Evolutionary conservation across 2,113 vertebrate genomes (phyloP).

Genomic region (Oreochromis spilurus): DNA sequence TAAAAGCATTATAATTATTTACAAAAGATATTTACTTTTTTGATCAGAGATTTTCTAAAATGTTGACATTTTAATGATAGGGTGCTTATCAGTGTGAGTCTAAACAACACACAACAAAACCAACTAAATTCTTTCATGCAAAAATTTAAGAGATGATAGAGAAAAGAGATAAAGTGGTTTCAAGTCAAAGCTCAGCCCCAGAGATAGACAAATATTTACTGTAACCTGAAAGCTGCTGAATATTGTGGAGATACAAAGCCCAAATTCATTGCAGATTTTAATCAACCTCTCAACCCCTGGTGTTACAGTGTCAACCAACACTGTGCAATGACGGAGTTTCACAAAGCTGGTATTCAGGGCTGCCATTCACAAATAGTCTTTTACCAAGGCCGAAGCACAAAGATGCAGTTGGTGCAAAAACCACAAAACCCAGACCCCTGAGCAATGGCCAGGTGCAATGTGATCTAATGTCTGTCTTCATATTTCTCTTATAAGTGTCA

Average conservation of each 20-base stretch:
- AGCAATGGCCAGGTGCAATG: slow-evolving; percentile 12
- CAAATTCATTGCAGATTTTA: slow-evolving; percentile 27
- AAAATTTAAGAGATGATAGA: slow-evolving; percentile 19
- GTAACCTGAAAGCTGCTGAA: background rate
- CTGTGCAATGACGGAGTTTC: background rate
- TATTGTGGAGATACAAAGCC: background rate
- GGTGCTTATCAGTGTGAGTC: background rate
- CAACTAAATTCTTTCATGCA: background rate
- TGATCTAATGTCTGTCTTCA: slow-evolving; percentile 38
- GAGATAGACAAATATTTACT: slow-evolving; percentile 9
- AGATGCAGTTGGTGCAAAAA: slow-evolving; percentile 1
- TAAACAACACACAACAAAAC: background rate
- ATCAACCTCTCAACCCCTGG: slow-evolving; percentile 28
- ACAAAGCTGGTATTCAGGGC: slow-evolving; percentile 22
- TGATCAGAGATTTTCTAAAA: background rate
- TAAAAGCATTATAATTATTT: background rate
- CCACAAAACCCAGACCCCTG: background rate
- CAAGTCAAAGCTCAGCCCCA: background rate
- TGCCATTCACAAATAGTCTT: slow-evolving; percentile 7
- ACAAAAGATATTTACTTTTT: background rate
- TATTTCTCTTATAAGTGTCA: slow-evolving; percentile 27
- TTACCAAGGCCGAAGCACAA: slow-evolving; percentile 25
- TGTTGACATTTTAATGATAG: background rate
- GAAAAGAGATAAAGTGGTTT: slow-evolving; percentile 20
- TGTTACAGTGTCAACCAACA: slow-evolving; percentile 13